Evolutionary conservation across 2,888 invertebrate genomes (phyloP).

Genomic region (Phyto melanocephala): DNA sequence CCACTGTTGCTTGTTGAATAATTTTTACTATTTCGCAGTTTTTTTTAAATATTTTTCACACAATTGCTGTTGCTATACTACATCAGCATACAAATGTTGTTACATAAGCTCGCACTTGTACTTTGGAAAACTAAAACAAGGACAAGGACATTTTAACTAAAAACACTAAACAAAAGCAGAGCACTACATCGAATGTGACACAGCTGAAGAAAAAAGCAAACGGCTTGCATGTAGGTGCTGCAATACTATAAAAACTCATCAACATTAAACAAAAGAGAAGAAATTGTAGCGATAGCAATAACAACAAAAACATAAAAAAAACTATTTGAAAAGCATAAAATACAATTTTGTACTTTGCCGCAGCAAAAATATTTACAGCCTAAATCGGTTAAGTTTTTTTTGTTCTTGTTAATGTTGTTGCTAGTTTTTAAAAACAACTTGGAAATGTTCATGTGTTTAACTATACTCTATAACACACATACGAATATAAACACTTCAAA

Average conservation of each 20-base stretch:
- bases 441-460: constrained; percentile 32
- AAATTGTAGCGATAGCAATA: constrained; percentile 37
- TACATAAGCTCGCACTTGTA: constrained; percentile 60
- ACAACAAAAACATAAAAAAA: neutral
- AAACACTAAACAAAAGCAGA: constrained; percentile 39
- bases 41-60: constrained; percentile 1
- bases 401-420: neutral
- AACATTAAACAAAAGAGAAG: constrained; percentile 44
- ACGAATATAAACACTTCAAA: neutral
- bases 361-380: constrained; percentile 73
- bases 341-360: constrained; percentile 61
- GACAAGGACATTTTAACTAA: constrained; percentile 61
- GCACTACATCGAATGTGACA: neutral
- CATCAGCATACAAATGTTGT: constrained; percentile 49
- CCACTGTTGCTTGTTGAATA: constrained; percentile 54
- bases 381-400: constrained; percentile 75
- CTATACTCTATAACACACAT: neutral
- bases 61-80: constrained; percentile 19
- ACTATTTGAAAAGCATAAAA: constrained; percentile 59
- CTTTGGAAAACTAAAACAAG: constrained; percentile 62
- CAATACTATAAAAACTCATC: constrained; percentile 16
- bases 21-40: constrained; percentile 38
- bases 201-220: neutral
- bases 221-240: neutral
- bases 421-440: constrained; percentile 28